Evolutionary conservation across 2,113 vertebrate species (phyloP).

Genomic region (Notechis scutatus): DNA sequence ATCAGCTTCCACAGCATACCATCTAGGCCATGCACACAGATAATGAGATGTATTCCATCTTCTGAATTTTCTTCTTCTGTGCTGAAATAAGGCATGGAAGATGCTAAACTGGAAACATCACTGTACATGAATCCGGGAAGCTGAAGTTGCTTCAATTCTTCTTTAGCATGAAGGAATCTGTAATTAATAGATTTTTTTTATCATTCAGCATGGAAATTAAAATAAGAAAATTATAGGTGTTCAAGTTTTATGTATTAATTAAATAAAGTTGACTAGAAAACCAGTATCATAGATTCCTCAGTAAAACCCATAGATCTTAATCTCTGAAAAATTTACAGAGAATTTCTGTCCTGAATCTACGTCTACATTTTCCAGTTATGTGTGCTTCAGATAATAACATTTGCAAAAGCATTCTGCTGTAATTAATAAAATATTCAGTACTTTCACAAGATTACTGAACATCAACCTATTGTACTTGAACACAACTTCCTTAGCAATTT

Average conservation of each 20-base stretch:
- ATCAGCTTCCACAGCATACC: slow-evolving; percentile 71
- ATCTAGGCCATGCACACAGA: slow-evolving; percentile 95
- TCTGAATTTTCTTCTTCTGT: slow-evolving; percentile 86
- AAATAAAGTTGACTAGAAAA: neutral
- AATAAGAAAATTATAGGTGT: neutral
- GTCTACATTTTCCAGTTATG: neutral
- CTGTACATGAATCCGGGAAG: slow-evolving; percentile 96
- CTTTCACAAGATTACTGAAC: neutral
- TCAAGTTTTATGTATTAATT: neutral
- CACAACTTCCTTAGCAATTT: neutral
- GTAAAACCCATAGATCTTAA: neutral
- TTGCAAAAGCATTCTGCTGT: neutral
- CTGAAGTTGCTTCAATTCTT: slow-evolving; percentile 89
- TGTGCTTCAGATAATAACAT: neutral
- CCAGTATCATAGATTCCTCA: neutral
- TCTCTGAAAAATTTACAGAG: neutral
- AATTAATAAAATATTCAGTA: neutral
- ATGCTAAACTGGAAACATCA: slow-evolving; percentile 88
- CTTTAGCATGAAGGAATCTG: slow-evolving; percentile 92
- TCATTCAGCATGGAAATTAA: neutral
- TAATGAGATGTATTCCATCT: slow-evolving; percentile 93
- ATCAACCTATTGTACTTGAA: neutral
- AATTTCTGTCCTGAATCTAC: neutral
- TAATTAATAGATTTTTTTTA: slow-evolving; percentile 44
- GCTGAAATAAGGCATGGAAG: slow-evolving; percentile 91